Evolutionary conservation across 2,113 vertebrate genomes (phyloP).

Genomic region (Polypterus senegalus): DNA sequence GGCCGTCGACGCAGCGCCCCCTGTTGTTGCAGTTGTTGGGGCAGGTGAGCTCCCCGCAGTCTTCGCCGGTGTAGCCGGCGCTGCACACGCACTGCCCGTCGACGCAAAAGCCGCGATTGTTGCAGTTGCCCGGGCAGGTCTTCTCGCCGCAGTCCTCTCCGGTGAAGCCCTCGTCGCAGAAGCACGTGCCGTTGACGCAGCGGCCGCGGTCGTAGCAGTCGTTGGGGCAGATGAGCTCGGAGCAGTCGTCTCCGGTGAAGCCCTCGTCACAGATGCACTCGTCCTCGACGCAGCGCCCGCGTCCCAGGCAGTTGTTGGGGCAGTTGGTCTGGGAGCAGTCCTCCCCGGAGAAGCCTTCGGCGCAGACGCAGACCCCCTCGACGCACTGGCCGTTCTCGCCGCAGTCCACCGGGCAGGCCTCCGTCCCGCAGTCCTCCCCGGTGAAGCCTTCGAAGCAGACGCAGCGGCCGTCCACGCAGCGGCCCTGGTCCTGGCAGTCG

Average conservation of each 20-base stretch:
- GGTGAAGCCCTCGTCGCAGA: constrained; percentile 70
- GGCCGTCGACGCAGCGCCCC: constrained; percentile 64
- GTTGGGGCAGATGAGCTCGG: constrained; percentile 84
- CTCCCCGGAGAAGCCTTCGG: constrained; percentile 63
- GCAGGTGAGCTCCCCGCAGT: constrained; percentile 70
- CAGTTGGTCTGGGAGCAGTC: constrained; percentile 77
- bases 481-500: constrained; percentile 90
- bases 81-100: constrained; percentile 73
- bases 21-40: constrained; percentile 65
- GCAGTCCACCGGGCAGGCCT: constrained; percentile 70
- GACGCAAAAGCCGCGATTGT: constrained; percentile 57
- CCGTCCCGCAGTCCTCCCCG: constrained; percentile 64
- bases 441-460: constrained; percentile 79
- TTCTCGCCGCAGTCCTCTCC: constrained; percentile 78
- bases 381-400: constrained; percentile 66
- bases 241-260: constrained; percentile 82
- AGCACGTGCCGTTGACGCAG: constrained; percentile 83
- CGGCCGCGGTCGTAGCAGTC: constrained; percentile 93
- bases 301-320: constrained; percentile 74
- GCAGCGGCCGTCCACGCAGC: constrained; percentile 70
- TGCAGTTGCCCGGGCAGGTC: constrained; percentile 69
- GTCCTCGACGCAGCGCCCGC: constrained; percentile 70
- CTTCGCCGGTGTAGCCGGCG: constrained; percentile 63
- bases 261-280: constrained; percentile 80
- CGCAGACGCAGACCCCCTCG: constrained; percentile 67